Percentiles rank a stretch among this genome's conserved stretches.
phyloP scores from a whole-genome alignment of 1,140 invertebrate species.

The Drosophila oshimai region DNA sequence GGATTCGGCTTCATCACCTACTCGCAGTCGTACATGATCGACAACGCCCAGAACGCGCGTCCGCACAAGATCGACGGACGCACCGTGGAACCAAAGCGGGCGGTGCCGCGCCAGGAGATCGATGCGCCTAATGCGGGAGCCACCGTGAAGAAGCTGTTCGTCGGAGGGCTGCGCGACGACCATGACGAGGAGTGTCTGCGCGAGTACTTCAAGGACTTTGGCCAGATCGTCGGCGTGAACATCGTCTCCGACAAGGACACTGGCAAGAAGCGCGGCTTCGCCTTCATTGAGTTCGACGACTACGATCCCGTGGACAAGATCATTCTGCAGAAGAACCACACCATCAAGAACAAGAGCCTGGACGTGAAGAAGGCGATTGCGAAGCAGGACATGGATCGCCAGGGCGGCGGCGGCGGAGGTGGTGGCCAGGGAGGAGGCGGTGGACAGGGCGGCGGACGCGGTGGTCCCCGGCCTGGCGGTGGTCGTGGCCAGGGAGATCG shows the following conservation, averaged over 20 bases:
- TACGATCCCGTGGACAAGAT: slow-evolving; percentile 98
- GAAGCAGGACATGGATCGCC: slow-evolving; percentile 87
- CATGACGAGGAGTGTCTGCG: slow-evolving; percentile 94
- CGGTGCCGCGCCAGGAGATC: slow-evolving; percentile 96
- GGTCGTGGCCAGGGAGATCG: slow-evolving; percentile 52
- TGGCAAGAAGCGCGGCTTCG: slow-evolving; percentile 96
- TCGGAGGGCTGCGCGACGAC: slow-evolving; percentile 96
- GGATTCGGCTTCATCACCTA: slow-evolving; percentile 99
- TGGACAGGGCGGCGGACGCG: slow-evolving; percentile 39
- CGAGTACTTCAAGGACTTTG: slow-evolving; percentile 93
- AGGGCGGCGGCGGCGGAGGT: slow-evolving; percentile 59
- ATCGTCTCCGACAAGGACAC: slow-evolving; percentile 96
- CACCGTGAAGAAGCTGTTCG: slow-evolving; percentile 97
- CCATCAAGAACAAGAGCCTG: slow-evolving; percentile 89
- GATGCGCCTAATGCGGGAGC: slow-evolving; percentile 95
- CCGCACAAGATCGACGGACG: slow-evolving; percentile 88
- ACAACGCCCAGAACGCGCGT: slow-evolving; percentile 95
- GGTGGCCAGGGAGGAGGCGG: slow-evolving; percentile 46
- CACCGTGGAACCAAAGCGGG: slow-evolving; percentile 98
- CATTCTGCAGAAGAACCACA: slow-evolving; percentile 90
- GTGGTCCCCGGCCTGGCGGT: slow-evolving; percentile 42
- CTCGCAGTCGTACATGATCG: slow-evolving; percentile 95
- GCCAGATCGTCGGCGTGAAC: slow-evolving; percentile 92
- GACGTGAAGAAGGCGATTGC: slow-evolving; percentile 92
- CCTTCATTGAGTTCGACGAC: slow-evolving; percentile 97